phyloP scores from a whole-genome alignment of 1,140 invertebrate species.

The Heliconius hewitsoni region DNA sequence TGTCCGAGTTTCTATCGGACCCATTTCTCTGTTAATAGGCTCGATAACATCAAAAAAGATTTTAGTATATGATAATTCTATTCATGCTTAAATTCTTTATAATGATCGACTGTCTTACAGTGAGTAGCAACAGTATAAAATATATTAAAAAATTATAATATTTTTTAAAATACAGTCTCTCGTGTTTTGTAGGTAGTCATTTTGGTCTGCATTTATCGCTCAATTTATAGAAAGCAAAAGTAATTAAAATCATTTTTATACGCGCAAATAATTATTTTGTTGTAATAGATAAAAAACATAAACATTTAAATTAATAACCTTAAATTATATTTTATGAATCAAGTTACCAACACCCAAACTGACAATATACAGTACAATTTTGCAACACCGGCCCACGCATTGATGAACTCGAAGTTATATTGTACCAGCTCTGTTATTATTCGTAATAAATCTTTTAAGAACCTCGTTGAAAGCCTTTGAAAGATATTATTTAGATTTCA shows the following conservation, averaged over 20 bases:
- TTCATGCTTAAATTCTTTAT: neutral
- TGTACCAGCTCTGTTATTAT: conserved; percentile 48
- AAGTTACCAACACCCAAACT: neutral
- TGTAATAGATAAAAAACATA: too few relatives aligned
- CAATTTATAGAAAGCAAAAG: too few relatives aligned
- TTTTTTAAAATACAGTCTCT: neutral
- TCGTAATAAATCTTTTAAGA: conserved; percentile 44
- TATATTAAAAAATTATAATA: too few relatives aligned
- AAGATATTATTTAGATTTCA: neutral
- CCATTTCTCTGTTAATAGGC: conserved; percentile 25
- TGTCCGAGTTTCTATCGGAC: conserved; percentile 29
- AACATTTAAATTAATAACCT: neutral
- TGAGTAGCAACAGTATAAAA: neutral
- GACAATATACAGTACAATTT: neutral
- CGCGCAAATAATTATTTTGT: too few relatives aligned
- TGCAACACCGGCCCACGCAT: conserved; percentile 28
- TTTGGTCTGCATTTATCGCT: too few relatives aligned
- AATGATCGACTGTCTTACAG: neutral
- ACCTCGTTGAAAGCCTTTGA: neutral
- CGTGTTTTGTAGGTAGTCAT: neutral
- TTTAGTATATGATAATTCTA: conserved; percentile 18
- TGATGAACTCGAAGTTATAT: conserved; percentile 33
- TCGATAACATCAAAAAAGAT: conserved; percentile 12
- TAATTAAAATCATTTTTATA: neutral
- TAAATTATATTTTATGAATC: neutral